phyloP scores from a whole-genome alignment of 2,113 vertebrate species.

The Syrmaticus mikado region DNA sequence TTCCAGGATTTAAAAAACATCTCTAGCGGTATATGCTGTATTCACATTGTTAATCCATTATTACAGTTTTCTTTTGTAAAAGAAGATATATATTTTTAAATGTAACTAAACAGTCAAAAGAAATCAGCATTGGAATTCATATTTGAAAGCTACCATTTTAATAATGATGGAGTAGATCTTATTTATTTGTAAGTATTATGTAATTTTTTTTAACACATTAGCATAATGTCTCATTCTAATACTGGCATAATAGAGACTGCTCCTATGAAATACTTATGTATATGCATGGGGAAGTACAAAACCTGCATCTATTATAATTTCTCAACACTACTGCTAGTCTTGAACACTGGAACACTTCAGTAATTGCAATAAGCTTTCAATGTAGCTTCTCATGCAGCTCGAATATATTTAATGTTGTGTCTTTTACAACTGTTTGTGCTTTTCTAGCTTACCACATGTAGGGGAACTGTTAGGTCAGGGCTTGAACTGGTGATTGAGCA shows the following conservation, averaged over 20 bases:
- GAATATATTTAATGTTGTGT: neutral
- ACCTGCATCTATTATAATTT: neutral
- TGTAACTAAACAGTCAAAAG: neutral
- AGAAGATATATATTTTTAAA: neutral
- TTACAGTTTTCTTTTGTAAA: slow-evolving; percentile 26
- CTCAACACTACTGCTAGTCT: neutral
- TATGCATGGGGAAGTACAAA: neutral
- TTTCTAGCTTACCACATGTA: neutral
- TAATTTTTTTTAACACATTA: neutral
- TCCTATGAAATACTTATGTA: neutral
- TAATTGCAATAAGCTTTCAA: neutral
- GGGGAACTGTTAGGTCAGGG: too few relatives aligned
- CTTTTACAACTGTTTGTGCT: neutral
- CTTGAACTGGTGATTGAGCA: too few relatives aligned
- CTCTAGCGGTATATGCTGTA: neutral
- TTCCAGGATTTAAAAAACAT: slow-evolving; percentile 20
- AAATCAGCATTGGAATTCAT: neutral
- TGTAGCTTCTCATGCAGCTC: neutral
- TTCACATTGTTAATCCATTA: slow-evolving; percentile 42
- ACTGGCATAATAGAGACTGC: neutral
- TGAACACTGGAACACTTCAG: neutral
- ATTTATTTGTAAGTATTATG: neutral
- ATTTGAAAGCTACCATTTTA: neutral
- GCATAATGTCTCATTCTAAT: neutral
- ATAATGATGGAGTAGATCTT: neutral